Evolutionary conservation across 2,797 vertebrate genomes (phyloP), one percentile per base, ranked within the genome.

Genomic region (Leontocebus nigricollis): DNA sequence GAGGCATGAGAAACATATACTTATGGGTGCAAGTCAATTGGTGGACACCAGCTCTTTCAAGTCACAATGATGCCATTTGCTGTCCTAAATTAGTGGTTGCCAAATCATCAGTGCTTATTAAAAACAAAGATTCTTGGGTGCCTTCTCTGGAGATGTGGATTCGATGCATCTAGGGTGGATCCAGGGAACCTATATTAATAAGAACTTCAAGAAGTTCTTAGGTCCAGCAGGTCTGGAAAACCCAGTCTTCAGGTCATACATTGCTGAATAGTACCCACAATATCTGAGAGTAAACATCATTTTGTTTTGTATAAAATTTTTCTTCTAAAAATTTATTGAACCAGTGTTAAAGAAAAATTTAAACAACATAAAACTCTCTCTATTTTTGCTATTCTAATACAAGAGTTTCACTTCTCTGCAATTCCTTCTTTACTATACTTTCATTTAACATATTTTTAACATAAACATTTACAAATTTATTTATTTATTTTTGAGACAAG

Each of bases 81-180:
- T 70, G 70, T 48, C 55, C 59, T 83, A 86, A 95, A 92, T 94
- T 67, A 80, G 57, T 94, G 70, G 91, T 79, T 94, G 27, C 41
- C 75, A 86, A 80, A 20, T 75, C 91, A 83, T 79, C n/a, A 13
- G 80, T 94, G 70, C 70, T 52, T 80, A 82, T 94, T 96, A 87
- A 72, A 92, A 90, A 82, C 46, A 80, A 67, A 20, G 64, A 33
- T 90, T 75, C 27, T 44, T 82, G 41, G 81, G n/a, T 83, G n/a
- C 33, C 27, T 95, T 64, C 75, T 79, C 88, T 50, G n/a, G 50
- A 46, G 13, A 67, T n/a, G 55, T 87, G 73, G 50, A 72, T 48
- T 92, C 41, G 8, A 36, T 52, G 82, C 41, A 75, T 52, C 15
- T 93, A 57, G 20, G 26, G 20, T 50, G 85, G 4, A 13, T 76